Percentiles rank a stretch among this genome's conserved stretches.
phyloP scores from a whole-genome alignment of 2,797 vertebrate genomes.

The Myotis pilosus region DNA sequence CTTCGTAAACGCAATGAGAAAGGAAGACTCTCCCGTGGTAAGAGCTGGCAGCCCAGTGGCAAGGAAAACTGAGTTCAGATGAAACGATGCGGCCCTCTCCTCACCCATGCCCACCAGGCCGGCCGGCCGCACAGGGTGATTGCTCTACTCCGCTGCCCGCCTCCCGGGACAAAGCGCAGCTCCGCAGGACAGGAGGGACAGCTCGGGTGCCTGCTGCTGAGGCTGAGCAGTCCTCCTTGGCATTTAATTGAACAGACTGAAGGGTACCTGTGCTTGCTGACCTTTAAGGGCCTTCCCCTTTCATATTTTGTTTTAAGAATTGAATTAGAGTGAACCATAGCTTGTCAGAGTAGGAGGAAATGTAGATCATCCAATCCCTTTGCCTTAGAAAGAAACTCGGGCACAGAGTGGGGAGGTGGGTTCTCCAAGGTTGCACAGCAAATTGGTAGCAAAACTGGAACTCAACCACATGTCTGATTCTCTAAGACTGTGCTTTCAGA shows the following conservation, averaged over 20 bases:
- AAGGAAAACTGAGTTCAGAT: background rate
- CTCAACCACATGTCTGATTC: background rate
- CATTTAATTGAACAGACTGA: background rate
- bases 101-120: background rate
- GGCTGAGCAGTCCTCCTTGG: background rate
- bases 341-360: background rate
- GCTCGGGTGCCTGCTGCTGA: background rate
- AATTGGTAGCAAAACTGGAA: background rate
- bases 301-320: constrained; percentile 36
- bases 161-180: background rate
- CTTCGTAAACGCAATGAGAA: background rate
- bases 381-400: background rate
- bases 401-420: background rate
- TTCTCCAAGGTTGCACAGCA: background rate
- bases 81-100: background rate
- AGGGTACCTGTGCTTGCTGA: background rate
- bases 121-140: background rate
- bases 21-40: accelerated
- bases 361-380: background rate
- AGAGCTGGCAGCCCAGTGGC: background rate
- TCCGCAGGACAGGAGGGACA: background rate
- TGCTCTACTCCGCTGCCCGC: background rate
- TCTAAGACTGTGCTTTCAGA: background rate
- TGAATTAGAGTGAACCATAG: background rate
- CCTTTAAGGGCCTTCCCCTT: background rate